These are phyloP conservation scores for Caenorhabditis japonica DNA, from an alignment of 2,888 invertebrate species.

Conservation along the genomic window DNA sequence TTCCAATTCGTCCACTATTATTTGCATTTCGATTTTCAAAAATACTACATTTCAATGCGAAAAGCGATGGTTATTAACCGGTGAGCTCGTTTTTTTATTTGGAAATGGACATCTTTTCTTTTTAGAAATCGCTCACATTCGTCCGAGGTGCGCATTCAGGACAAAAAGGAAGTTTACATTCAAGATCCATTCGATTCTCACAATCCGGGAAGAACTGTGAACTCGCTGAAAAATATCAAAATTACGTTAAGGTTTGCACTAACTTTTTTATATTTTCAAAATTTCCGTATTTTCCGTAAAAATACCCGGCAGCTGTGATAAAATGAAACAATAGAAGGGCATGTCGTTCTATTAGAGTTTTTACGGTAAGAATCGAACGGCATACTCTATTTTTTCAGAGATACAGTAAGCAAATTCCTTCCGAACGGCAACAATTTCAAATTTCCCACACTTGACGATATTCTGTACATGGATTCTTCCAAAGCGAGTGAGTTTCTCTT, in stretches of 20 bases:
- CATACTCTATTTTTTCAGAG: slow-evolving; percentile 25
- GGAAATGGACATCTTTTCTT: slow-evolving; percentile 7
- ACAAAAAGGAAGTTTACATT: slow-evolving; percentile 61
- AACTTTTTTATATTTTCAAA: background rate
- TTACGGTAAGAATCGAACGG: too few relatives aligned
- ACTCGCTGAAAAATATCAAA: slow-evolving; percentile 26
- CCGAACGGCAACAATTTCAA: slow-evolving; percentile 2
- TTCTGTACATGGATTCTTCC: slow-evolving; percentile 15
- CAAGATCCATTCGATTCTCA: slow-evolving; percentile 75
- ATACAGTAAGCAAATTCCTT: slow-evolving; percentile 21
- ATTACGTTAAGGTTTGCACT: slow-evolving; percentile 44
- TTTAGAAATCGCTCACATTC: slow-evolving; percentile 27
- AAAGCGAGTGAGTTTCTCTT: background rate
- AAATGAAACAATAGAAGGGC: too few relatives aligned
- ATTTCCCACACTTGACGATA: slow-evolving; percentile 28
- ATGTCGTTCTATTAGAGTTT: too few relatives aligned
- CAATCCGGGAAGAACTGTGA: slow-evolving; percentile 70
- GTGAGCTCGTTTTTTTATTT: slow-evolving; percentile 19
- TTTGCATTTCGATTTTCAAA: slow-evolving; percentile 66
- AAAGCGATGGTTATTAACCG: slow-evolving; percentile 28
- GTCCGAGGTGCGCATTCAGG: slow-evolving; percentile 1
- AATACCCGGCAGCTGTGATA: too few relatives aligned
- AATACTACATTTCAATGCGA: slow-evolving; percentile 62
- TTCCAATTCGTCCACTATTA: slow-evolving; percentile 74
- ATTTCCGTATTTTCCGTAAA: too few relatives aligned